A percentile compares a stretch with the other conserved stretches of the same genome.
phyloP scores from a whole-genome alignment of 2,113 vertebrate species.

The Semnornis frantzii region DNA sequence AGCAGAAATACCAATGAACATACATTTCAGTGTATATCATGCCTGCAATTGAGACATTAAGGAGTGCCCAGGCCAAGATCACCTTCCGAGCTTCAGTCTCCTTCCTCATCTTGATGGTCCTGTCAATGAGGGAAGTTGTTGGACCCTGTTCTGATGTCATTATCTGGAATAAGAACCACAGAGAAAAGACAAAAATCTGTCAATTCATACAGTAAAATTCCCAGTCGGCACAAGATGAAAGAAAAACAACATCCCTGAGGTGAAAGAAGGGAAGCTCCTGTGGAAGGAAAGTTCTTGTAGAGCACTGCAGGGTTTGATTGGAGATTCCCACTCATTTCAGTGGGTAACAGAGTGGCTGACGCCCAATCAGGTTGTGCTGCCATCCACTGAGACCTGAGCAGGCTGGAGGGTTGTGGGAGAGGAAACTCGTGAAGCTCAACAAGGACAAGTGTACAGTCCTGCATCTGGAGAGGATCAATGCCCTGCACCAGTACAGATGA shows the following conservation, averaged over 20 bases:
- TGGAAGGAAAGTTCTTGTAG: not conserved
- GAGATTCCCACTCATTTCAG: not conserved
- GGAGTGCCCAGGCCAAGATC: constrained; percentile 91
- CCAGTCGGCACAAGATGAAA: not conserved
- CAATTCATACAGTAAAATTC: not conserved
- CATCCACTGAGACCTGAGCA: too few relatives aligned
- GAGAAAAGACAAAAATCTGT: not conserved
- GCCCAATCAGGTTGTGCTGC: too few relatives aligned
- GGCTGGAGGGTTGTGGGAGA: too few relatives aligned
- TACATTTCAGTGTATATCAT: constrained; percentile 98
- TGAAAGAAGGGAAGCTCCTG: not conserved
- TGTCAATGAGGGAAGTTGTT: constrained; percentile 83
- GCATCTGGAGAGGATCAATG: too few relatives aligned
- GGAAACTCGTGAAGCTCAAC: too few relatives aligned
- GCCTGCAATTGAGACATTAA: constrained; percentile 90
- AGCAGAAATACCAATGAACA: not conserved
- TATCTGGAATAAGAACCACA: not conserved
- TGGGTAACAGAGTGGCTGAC: not conserved
- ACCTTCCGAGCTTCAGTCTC: constrained; percentile 89
- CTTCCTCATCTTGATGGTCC: constrained; percentile 88
- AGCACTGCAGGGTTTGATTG: accelerated
- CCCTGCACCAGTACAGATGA: too few relatives aligned
- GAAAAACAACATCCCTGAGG: not conserved
- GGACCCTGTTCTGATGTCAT: constrained; percentile 76
- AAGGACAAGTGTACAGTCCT: too few relatives aligned